Conservation (phyloP, 1,140 invertebrate genomes). For the Dendrolimus kikuchii region DNA sequence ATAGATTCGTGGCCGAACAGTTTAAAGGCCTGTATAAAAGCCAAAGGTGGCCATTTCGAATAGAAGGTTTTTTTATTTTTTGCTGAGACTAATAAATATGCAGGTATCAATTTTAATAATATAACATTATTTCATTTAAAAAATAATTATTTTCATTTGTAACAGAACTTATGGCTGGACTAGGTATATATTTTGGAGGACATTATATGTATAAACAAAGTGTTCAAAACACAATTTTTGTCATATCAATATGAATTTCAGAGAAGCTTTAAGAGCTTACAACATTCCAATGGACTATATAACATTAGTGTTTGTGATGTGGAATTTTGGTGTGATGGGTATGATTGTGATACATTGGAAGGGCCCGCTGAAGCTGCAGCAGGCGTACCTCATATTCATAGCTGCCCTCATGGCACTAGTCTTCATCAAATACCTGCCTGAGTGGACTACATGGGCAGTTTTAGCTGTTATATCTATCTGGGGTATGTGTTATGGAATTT, state of each 20-base stretch:
- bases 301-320: slow-evolving; percentile 91
- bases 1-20: no score
- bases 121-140: no score
- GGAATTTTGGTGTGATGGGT: slow-evolving; percentile 98
- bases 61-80: no score
- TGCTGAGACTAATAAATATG: no score
- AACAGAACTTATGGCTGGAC: no score
- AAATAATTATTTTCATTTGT: no score
- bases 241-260: slow-evolving; percentile 60
- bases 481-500: slow-evolving; percentile 77
- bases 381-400: slow-evolving; percentile 97
- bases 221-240: no score
- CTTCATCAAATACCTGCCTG: slow-evolving; percentile 99
- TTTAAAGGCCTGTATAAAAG: no score
- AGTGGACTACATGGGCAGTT: slow-evolving; percentile 99
- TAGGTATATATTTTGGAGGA: no score
- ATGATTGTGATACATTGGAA: slow-evolving; percentile 99
- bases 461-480: slow-evolving; percentile 97
- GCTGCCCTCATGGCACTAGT: slow-evolving; percentile 98
- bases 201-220: no score
- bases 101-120: no score
- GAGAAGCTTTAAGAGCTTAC: slow-evolving; percentile 93
- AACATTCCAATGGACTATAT: slow-evolving; percentile 97
- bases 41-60: no score
- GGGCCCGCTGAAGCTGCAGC: slow-evolving; percentile 94